A percentile compares a stretch with the other conserved stretches of the same genome.
Conservation (phyloP, 2,888 invertebrate species). For the Ariolimax columbianus region DNA sequence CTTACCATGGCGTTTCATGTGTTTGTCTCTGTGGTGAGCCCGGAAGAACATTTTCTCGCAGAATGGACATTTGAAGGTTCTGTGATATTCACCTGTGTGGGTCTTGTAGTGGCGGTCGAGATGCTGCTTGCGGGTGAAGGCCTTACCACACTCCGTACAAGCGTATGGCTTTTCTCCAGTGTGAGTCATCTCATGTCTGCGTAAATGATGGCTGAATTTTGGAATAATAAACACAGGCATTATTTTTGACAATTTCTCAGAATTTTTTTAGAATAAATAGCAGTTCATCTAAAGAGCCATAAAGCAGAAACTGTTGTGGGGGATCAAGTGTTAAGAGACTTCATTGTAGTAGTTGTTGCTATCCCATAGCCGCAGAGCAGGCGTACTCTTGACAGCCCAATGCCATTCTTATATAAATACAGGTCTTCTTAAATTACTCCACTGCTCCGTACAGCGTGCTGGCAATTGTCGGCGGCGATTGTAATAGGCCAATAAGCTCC, state of each 20-base stretch:
- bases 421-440: no score
- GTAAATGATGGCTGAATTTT: constrained; percentile 52
- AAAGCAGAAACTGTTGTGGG: no score
- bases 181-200: constrained; percentile 56
- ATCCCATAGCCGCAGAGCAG: no score
- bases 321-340: no score
- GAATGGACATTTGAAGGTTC: constrained; percentile 55
- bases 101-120: constrained; percentile 57
- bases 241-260: no score
- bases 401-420: no score
- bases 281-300: no score
- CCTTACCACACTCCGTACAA: constrained; percentile 56
- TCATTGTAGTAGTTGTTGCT: no score
- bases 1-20: constrained; percentile 56
- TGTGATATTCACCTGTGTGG: constrained; percentile 54
- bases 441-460: no score
- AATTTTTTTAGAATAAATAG: neutral
- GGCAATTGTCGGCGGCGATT: no score
- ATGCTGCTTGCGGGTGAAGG: constrained; percentile 58
- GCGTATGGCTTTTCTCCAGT: constrained; percentile 57
- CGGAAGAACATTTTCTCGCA: constrained; percentile 59
- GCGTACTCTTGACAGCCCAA: no score
- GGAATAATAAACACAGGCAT: neutral
- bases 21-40: constrained; percentile 57
- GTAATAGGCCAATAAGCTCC: no score